Evolutionary conservation across 2,797 vertebrate species (phyloP), one percentile per base, ranked within the genome.

Genomic region (Cynodonichthys magdalenae): DNA sequence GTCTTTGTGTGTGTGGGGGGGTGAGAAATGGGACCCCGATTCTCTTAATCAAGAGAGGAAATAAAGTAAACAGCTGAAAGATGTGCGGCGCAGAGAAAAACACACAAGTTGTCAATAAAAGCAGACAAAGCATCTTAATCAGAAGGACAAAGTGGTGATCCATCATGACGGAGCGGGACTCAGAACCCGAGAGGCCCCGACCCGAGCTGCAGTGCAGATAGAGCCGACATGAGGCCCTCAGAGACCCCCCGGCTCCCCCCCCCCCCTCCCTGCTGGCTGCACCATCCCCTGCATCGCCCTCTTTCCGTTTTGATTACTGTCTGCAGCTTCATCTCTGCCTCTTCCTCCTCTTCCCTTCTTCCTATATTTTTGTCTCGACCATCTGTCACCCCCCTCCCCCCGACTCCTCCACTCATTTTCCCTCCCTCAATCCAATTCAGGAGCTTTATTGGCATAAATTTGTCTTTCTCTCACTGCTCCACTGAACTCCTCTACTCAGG

Each of bases 361-460:
- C 64, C 77, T 86, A 80, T 81, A 85, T 84, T 76, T 87, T 78
- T 85, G 66, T 85, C 80, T 82, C 73, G 71, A 66, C 85, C 85
- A 89, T 88, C 86, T 88, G 82, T 89, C 87, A 87, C 89, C 74
- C 42, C 73, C 75, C 77, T 58, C 63, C 59, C 80, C 31, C 64
- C 75, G 47, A 64, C 46, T 3, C 66, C 39, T 48, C 31, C 20
- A 6, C n/a, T 82, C 77, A 81, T 86, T 85, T 85, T 71, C 77
- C 66, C 86, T 79, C 68, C 69, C 77, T 79, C 75, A 81, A 86
- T 86, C 73, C 77, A 88, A 89, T 86, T 85, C 70, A 59, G 66
- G 65, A 80, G 75, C 66, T 87, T 87, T 90, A 88, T 88, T 90
- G 87, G 83, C 86, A 77, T 88, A 69, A 72, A 82, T 87, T 89